phyloP scores from a whole-genome alignment of 2,888 invertebrate species.

The Cerastis leucographa region DNA sequence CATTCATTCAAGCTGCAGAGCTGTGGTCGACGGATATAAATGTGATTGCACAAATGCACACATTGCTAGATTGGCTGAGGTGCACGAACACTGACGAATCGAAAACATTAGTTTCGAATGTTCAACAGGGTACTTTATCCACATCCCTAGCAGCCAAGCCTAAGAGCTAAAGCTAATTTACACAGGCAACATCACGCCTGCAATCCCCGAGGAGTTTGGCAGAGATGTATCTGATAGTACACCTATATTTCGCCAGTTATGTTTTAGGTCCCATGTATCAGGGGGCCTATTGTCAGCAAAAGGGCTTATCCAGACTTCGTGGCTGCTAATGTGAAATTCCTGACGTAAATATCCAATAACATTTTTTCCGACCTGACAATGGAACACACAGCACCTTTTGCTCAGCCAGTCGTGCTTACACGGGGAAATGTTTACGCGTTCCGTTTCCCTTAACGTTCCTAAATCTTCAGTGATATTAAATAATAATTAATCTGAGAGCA shows the following conservation, averaged over 20 bases:
- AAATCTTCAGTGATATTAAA: constrained; percentile 32
- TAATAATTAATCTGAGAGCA: constrained; percentile 21
- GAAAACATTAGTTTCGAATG: constrained; percentile 52
- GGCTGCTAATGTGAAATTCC: background rate
- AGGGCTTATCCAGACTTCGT: background rate
- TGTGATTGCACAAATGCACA: constrained; percentile 44
- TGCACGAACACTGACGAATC: constrained; percentile 48
- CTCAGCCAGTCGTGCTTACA: background rate
- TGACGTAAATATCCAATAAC: background rate
- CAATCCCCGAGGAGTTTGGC: background rate
- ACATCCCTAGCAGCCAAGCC: constrained; percentile 3
- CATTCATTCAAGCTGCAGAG: constrained; percentile 21
- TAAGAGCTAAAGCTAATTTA: constrained; percentile 14
- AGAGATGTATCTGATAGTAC: background rate
- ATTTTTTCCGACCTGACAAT: background rate
- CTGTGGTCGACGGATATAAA: constrained; percentile 41
- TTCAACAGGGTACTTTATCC: constrained; percentile 35
- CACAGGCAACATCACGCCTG: background rate
- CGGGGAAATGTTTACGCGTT: constrained; percentile 14
- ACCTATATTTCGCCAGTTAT: background rate
- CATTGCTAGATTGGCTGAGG: constrained; percentile 39
- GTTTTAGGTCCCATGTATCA: background rate
- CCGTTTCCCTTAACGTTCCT: constrained; percentile 14
- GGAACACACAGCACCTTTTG: background rate
- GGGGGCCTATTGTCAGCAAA: background rate